These are phyloP conservation scores for Mobula birostris DNA, from an alignment of 2,113 vertebrate species.

Conservation along the genomic window DNA sequence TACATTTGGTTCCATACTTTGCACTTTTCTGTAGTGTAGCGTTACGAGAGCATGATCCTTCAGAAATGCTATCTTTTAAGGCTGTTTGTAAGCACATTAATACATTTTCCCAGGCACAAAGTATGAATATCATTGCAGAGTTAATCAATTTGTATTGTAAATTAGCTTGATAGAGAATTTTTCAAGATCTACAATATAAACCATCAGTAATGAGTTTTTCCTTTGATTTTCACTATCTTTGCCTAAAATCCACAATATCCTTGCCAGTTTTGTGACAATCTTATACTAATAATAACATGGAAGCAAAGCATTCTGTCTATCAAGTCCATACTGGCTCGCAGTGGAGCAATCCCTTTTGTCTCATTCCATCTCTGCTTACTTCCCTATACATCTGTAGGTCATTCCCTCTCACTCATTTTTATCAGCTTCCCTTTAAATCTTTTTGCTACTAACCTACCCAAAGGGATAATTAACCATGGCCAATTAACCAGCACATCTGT, in stretches of 20 bases:
- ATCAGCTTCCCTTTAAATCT: too few relatives aligned
- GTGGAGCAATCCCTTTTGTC: too few relatives aligned
- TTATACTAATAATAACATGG: too few relatives aligned
- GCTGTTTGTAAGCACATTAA: not conserved
- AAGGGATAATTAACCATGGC: too few relatives aligned
- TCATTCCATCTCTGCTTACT: too few relatives aligned
- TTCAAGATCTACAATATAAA: not conserved
- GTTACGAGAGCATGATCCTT: not conserved
- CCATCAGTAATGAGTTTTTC: not conserved
- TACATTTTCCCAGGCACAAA: not conserved
- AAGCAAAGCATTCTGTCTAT: too few relatives aligned
- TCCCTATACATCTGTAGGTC: too few relatives aligned
- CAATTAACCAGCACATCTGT: too few relatives aligned
- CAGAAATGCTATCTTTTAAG: not conserved
- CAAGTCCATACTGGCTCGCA: too few relatives aligned
- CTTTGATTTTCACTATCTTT: not conserved
- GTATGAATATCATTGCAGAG: not conserved
- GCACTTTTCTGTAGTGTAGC: not conserved
- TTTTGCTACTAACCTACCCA: too few relatives aligned
- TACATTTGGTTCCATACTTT: not conserved
- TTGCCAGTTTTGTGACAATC: not conserved
- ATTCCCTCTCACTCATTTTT: too few relatives aligned
- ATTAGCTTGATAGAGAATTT: not conserved
- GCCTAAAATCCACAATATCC: not conserved
- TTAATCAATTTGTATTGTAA: not conserved